phyloP scores from a whole-genome alignment of 2,113 vertebrate species.

The Seriola aureovittata region DNA sequence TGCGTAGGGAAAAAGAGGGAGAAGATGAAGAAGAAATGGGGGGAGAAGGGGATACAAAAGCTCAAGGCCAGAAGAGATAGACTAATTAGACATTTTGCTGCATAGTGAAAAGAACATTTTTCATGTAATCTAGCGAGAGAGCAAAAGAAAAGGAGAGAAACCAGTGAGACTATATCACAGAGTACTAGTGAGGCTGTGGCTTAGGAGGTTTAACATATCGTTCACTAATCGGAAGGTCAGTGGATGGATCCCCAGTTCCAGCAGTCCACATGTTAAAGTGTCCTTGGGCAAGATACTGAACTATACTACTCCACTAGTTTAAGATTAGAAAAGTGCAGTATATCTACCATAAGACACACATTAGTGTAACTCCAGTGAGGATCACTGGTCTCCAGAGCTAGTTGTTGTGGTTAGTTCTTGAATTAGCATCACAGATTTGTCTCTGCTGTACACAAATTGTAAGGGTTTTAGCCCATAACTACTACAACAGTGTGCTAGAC shows the following conservation, averaged over 20 bases:
- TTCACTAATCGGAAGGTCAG: background rate
- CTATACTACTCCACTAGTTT: no score
- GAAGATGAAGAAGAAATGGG: constrained; percentile 4
- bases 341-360: background rate
- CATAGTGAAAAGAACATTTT: background rate
- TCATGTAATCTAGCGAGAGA: background rate
- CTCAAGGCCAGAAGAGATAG: constrained; percentile 38
- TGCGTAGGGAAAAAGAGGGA: constrained; percentile 5
- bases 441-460: background rate
- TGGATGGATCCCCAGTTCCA: background rate
- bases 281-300: no score
- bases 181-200: no score
- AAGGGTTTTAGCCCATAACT: background rate
- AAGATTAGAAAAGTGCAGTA: no score
- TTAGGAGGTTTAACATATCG: no score
- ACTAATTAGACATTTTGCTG: constrained; percentile 36
- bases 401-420: background rate
- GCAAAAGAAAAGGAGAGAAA: background rate
- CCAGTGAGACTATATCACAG: no score
- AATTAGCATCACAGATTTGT: background rate
- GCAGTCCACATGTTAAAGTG: no score
- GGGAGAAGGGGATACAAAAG: background rate
- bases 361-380: background rate
- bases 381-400: background rate
- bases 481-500: background rate